A percentile compares a stretch with the other conserved stretches of the same genome.
Conservation (phyloP, 2,888 invertebrate genomes). For the Epirrhoe tristata region DNA sequence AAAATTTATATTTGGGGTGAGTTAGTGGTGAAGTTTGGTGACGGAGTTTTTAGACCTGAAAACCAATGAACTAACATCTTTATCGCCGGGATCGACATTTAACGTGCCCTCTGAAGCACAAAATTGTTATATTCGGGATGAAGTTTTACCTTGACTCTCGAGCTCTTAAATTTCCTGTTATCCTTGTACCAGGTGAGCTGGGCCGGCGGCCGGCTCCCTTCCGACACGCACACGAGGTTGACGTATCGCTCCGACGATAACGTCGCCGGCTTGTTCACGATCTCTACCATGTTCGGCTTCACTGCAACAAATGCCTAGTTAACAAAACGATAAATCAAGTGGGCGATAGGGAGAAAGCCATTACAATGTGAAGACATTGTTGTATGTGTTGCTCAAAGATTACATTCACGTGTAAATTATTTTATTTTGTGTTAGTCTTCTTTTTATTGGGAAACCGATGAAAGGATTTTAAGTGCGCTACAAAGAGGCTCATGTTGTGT, state of each 20-base stretch:
- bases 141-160: constrained; percentile 88
- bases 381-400: not conserved
- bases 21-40: too few species aligned
- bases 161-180: constrained; percentile 88
- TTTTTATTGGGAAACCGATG: not conserved
- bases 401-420: not conserved
- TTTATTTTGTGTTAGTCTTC: not conserved
- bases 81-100: too few species aligned
- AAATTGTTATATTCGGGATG: not conserved
- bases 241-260: constrained; percentile 93
- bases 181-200: constrained; percentile 94
- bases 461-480: too few species aligned
- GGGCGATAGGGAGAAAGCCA: constrained; percentile 9
- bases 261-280: constrained; percentile 90
- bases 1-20: too few species aligned
- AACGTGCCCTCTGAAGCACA: too few species aligned
- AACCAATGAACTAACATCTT: too few species aligned
- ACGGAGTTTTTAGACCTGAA: too few species aligned
- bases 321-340: constrained; percentile 30
- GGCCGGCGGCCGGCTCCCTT: constrained; percentile 94
- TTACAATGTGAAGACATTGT: constrained; percentile 22
- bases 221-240: constrained; percentile 91
- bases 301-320: constrained; percentile 84
- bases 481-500: too few species aligned
- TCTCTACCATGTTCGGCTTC: constrained; percentile 91